Evolutionary conservation across 2,888 invertebrate genomes (phyloP).

Genomic region (Zeuzera pyrina): DNA sequence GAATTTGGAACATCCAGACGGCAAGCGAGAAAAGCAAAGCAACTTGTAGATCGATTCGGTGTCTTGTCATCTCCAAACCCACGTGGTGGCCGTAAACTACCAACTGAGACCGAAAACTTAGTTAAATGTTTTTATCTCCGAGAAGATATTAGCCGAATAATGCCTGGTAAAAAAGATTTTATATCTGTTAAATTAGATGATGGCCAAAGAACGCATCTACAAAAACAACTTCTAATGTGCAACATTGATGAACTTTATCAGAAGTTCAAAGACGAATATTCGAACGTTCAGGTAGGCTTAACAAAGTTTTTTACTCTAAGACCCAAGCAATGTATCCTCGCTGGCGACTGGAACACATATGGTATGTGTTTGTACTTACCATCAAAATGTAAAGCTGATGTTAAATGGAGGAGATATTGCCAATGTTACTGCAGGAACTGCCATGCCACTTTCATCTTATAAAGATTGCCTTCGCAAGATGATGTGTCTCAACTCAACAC

Average conservation of each 20-base stretch:
- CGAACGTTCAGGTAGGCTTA: too few relatives aligned
- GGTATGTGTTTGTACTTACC: neutral
- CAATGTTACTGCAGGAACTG: neutral
- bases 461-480: too few relatives aligned
- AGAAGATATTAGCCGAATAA: neutral
- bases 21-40: neutral
- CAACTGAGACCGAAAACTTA: neutral
- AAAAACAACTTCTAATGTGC: neutral
- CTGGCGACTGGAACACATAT: neutral
- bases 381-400: neutral
- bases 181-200: neutral
- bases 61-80: neutral
- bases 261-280: neutral
- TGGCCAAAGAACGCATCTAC: neutral
- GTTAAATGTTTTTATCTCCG: neutral
- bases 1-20: neutral
- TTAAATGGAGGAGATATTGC: neutral
- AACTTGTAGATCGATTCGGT: neutral
- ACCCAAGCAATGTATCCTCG: neutral
- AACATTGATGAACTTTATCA: neutral
- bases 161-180: neutral
- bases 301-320: too few relatives aligned
- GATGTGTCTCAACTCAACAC: too few relatives aligned
- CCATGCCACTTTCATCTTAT: neutral
- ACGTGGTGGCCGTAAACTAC: neutral